These are phyloP conservation scores for pig (Sus scrofa) DNA, from an alignment of 2,113 vertebrate genomes.

Conservation along the genomic window DNA sequence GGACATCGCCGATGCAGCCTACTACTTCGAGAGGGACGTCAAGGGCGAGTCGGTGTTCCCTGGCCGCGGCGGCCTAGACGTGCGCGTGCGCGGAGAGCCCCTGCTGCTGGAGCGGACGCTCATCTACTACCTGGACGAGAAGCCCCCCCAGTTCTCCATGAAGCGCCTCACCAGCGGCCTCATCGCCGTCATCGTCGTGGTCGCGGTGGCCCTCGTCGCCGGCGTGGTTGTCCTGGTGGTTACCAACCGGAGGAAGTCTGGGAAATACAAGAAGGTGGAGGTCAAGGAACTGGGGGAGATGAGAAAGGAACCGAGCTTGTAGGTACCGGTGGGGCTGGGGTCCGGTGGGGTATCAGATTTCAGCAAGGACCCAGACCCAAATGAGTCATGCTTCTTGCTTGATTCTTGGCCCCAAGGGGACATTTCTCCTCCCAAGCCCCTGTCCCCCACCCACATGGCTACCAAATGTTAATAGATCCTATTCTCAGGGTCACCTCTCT, in stretches of 20 bases:
- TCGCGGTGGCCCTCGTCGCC: constrained; percentile 85
- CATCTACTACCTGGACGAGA: constrained; percentile 93
- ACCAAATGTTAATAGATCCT: background rate
- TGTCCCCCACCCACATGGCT: background rate
- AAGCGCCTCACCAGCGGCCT: constrained; percentile 89
- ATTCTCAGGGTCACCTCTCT: background rate
- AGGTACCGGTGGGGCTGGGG: background rate
- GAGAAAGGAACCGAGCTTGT: constrained; percentile 75
- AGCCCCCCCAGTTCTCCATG: constrained; percentile 91
- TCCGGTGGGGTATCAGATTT: background rate
- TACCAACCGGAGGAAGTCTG: constrained; percentile 73
- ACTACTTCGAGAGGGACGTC: constrained; percentile 95
- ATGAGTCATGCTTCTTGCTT: background rate
- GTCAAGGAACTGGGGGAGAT: constrained; percentile 89
- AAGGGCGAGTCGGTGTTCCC: constrained; percentile 88
- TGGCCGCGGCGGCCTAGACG: background rate
- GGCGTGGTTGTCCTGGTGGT: constrained; percentile 89
- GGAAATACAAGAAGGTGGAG: constrained; percentile 89
- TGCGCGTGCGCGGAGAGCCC: constrained; percentile 76
- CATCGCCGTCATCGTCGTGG: constrained; percentile 91
- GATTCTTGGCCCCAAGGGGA: background rate
- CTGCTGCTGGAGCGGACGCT: constrained; percentile 88
- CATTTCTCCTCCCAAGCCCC: background rate
- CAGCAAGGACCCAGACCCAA: background rate
- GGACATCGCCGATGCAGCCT: constrained; percentile 89